A percentile compares a stretch with the other conserved stretches of the same genome.
Conservation (phyloP, 2,113 vertebrate genomes). For the Cathartes aura region DNA sequence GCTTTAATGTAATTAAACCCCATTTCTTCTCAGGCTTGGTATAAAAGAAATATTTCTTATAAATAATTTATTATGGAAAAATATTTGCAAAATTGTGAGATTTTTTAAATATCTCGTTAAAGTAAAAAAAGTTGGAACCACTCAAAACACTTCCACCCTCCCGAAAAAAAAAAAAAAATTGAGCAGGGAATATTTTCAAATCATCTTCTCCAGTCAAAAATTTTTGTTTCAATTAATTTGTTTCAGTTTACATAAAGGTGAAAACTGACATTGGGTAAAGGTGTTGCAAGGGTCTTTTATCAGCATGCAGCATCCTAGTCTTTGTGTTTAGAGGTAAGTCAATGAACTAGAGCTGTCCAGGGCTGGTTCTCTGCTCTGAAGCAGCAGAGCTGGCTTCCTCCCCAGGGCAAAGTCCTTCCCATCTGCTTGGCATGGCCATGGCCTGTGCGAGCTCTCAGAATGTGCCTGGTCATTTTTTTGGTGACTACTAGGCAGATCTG, state of each 20-base stretch:
- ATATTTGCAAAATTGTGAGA: not conserved
- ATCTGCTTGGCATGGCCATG: not conserved
- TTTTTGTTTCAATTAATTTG: not conserved
- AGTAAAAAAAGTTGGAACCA: not conserved
- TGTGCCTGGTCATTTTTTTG: not conserved
- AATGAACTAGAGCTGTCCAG: not conserved
- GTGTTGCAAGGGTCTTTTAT: not conserved
- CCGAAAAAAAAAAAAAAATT: too few species aligned
- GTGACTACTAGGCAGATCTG: not conserved
- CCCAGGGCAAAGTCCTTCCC: not conserved
- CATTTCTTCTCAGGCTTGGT: not conserved
- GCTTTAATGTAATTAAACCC: not conserved
- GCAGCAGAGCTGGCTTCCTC: not conserved
- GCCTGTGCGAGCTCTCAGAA: not conserved
- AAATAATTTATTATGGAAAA: not conserved
- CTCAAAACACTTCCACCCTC: not conserved
- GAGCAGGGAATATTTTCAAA: not conserved
- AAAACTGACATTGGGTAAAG: not conserved
- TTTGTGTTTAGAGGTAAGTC: not conserved
- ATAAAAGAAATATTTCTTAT: not conserved
- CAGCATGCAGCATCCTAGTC: fast-evolving
- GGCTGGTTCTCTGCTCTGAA: not conserved
- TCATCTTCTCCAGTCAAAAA: not conserved
- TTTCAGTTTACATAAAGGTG: not conserved
- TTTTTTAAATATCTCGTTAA: not conserved